Evolutionary conservation across 2,797 vertebrate species (phyloP), one percentile per base, ranked within the genome.

Genomic region (Sorex maritimensis): DNA sequence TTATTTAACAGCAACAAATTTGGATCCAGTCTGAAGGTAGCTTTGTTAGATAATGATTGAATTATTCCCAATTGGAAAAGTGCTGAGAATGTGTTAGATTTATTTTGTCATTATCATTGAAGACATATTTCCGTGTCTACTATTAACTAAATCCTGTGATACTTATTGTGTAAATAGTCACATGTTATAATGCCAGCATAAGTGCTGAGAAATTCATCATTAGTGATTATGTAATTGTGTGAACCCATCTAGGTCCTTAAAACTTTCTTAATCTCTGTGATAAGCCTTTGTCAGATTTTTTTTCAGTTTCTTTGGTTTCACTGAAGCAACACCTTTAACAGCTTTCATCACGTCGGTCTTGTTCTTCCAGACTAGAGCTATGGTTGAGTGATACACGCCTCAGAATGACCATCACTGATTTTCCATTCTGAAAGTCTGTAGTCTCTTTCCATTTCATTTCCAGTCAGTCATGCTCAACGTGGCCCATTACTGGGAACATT

Each of bases 31-130:
- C 63, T 83, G 73, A 81, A 78, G 30, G 38, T 17, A 81, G 63
- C 34, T 71, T 92, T 90, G 46, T 41, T 78, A 30, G 83, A 46
- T 81, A 69, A 67, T 52, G 19, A 41, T n/a, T 71, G 26, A 44
- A 17, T 81, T 75, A 55, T 7, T 7, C n/a, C 11, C 69, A 83
- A 34, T 26, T 49, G 52, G 58, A 38, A 81, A 90, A 72, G 44
- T 52, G 52, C 24, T 88, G 23, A 93, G 75, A 74, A 30, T 71
- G 6, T 81, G n/a, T 71, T 88, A 65, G 24, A 49, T 3, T 30
- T 79, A 14, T 82, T 82, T 81, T 63, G 19, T 23, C 14, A 44
- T 30, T 72, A 49, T 63, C 52, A 58, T 13, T 30, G 61, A 4
- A 73, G n/a, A 92, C 41, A 65, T 3, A 15, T 46, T 58, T 44